Base-by-base conservation (phyloP, 64 coral and sea anemone genomes). In the Porites australiensis region DNA sequence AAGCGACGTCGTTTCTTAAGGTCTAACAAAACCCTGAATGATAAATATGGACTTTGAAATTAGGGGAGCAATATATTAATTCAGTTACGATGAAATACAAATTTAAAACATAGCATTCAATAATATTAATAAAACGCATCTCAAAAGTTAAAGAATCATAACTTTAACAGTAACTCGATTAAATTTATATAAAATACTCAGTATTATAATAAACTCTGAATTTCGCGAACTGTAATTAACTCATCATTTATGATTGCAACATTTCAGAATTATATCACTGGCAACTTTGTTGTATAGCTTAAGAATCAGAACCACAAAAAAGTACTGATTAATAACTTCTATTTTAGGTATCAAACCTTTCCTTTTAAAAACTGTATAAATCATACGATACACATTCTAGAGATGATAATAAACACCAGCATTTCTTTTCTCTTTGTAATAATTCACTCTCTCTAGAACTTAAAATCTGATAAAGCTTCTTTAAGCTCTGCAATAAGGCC, bases 391-490 rank as follows among this genome's bases (percentile, higher is more conserved):
- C 13, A 64, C 13, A 16, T 5, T 37, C 27, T 37, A 37, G 27
- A 37, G 27, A 37, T 37, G 27, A 37, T 37, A 37, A 37, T 37
- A 37, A 37, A 37, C 27, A 47, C 8, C 18, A 76, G 50, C 49
- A 19, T 2, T 15, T 80, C 21, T 78, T 70, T 70, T 78, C 51
- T 47, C 9, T 67, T 2, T 83, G 6, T 67, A 18, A n/a, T 19
- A 50, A 6, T 62, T 8, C 60, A 2, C 50, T 61, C 22, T 49
- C 62, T 46, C 59, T 88, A 88, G 20, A 74, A 75, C 82, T 90
- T 94, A 88, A 96, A 96, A 91, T 96, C 95, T 87, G 95, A 85
- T 82, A 96, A 87, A 5, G 95, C 88, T 11, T 93, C 95, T 79
- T 96, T 96, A 72, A 96, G 88, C 58, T 96, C 91, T 55, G 73